These are phyloP conservation scores for Notoglanidium macrostoma DNA, from an alignment of 2,797 vertebrate species.

Conservation along the genomic window DNA sequence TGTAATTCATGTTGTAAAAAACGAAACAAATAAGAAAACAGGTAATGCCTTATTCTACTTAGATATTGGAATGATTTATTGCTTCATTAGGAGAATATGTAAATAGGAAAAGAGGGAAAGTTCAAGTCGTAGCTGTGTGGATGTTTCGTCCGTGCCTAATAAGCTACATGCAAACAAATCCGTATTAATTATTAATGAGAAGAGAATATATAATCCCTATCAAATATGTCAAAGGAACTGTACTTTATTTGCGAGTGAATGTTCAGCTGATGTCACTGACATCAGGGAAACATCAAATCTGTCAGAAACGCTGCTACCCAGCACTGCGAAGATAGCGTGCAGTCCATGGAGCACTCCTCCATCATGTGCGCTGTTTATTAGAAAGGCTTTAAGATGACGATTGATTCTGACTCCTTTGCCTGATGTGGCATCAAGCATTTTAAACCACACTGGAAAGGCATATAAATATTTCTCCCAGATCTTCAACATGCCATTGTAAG, in stretches of 20 bases:
- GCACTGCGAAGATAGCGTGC: neutral
- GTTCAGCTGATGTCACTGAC: neutral
- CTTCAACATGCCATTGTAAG: neutral
- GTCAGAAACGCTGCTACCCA: neutral
- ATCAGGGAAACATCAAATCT: neutral
- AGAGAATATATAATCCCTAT: neutral
- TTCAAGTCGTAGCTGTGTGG: neutral
- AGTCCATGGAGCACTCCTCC: neutral
- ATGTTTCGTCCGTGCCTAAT: neutral
- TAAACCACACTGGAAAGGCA: neutral
- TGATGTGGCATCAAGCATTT: neutral
- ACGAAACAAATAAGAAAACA: neutral
- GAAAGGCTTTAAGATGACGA: neutral
- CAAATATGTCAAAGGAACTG: neutral
- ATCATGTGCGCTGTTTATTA: neutral
- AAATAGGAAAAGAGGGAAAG: neutral
- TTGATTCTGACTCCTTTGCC: neutral
- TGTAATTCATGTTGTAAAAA: neutral
- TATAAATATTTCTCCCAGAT: conserved; percentile 29
- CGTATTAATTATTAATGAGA: conserved; percentile 3
- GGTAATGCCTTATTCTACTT: too few relatives aligned
- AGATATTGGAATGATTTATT: neutral
- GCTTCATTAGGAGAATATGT: neutral
- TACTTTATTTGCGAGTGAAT: neutral
- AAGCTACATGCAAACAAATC: neutral